These are phyloP conservation scores for Oenanthe oenanthe DNA, from an alignment of 2,113 vertebrate genomes.

Conservation along the genomic window DNA sequence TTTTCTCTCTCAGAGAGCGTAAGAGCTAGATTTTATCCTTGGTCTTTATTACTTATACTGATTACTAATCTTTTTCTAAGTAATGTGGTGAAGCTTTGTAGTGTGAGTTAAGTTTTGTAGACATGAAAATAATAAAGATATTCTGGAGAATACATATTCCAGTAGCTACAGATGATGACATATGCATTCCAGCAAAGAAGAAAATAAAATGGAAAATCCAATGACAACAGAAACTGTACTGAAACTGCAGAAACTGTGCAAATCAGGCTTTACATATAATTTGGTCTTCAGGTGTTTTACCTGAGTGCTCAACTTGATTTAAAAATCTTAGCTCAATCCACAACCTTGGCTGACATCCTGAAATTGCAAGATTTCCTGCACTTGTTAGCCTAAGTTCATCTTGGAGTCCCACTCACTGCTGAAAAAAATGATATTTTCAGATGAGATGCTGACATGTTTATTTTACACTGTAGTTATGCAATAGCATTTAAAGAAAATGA, in stretches of 20 bases:
- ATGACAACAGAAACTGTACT: not conserved
- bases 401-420: not conserved
- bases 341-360: not conserved
- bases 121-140: not conserved
- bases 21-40: not conserved
- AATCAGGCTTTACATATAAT: not conserved
- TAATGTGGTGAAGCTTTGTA: accelerated
- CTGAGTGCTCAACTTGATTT: not conserved
- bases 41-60: not conserved
- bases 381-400: not conserved
- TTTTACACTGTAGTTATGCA: not conserved
- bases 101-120: not conserved
- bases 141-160: not conserved
- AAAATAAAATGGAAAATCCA: not conserved
- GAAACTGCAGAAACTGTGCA: not conserved
- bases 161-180: not conserved
- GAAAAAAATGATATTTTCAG: not conserved
- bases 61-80: not conserved
- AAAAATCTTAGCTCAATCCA: not conserved
- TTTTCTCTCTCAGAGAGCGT: not conserved
- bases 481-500: not conserved
- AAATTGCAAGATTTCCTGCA: not conserved
- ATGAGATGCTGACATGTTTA: not conserved
- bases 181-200: not conserved
- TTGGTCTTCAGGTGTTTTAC: not conserved